Base-by-base conservation (phyloP, 1,140 invertebrate species). In the Dufourea novaeangliae region DNA sequence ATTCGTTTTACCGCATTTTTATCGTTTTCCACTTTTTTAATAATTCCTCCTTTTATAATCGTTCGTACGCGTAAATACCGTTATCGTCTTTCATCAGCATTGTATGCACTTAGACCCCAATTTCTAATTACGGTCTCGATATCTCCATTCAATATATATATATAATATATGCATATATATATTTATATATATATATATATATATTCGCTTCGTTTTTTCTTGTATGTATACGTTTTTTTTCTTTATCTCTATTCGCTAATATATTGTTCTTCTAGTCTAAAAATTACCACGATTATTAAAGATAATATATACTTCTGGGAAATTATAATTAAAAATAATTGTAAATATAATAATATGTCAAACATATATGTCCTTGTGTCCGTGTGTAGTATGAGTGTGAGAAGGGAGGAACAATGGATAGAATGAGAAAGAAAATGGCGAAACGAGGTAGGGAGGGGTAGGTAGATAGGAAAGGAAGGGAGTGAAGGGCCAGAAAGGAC, bases 201-300 rank as follows among this genome's bases (percentile, higher is more conserved):
- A 56, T 61, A 37, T 61, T 34, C 59, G 59, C 80, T 90, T 88
- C 88, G 86, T 83, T 88, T 83, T 88, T 88, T 83, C 77, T 87
- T 84, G 54, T 91, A 89, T 91, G 85, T 90, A 90, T 91, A 90
- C 85, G 89, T 90, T 37, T 37, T 37, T 37, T 37, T 50, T 50
- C n/a, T 50, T 87, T 87, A 91, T 91, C 84, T 89, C 89, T 90
- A 90, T 90, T 85, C 78, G 80, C 88, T 91, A 91, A 88, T 89
- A 90, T 91, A 91, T 90, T 90, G 88, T 91, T 91, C 86, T 87
- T 87, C 88, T 92, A 92, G 66, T 89, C 85, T 89, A 90, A 85
- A 87, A 86, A 89, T 89, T 91, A 91, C 88, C 88, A 91, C 89
- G 88, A 90, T 91, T 88, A 88, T 86, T 86, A 84, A 78, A 82